Conservation (phyloP, 2,113 vertebrate species). For the Arenaria interpres region DNA sequence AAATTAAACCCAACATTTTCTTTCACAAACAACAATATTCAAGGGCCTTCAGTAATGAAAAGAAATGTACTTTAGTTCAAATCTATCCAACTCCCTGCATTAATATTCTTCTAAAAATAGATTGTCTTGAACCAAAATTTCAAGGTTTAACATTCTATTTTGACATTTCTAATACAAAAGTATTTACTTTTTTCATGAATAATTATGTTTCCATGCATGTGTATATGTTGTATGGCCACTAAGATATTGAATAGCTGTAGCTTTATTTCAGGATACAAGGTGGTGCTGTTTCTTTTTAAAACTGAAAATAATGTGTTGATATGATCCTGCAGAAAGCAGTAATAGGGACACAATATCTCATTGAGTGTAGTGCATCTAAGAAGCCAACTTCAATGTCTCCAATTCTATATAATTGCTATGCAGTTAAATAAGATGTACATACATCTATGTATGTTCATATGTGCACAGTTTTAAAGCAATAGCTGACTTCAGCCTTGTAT, state of each 20-base stretch:
- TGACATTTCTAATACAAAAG: neutral
- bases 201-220: neutral
- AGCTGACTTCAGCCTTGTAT: neutral
- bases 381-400: neutral
- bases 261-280: constrained; percentile 72
- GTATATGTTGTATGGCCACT: neutral
- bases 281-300: constrained; percentile 78
- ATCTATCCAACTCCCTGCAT: neutral
- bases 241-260: constrained; percentile 51
- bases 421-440: neutral
- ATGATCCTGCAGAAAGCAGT: neutral
- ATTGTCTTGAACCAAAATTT: neutral
- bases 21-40: neutral
- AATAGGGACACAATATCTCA: neutral
- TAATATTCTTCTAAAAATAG: neutral
- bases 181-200: neutral
- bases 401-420: constrained; percentile 10
- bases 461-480: neutral
- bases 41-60: neutral
- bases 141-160: neutral
- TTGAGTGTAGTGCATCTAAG: neutral
- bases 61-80: neutral
- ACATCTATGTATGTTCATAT: neutral
- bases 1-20: neutral
- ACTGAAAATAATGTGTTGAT: constrained; percentile 21